These are phyloP conservation scores for Mastomys natalensis DNA, from an alignment of 2,113 vertebrate genomes.

Conservation along the genomic window DNA sequence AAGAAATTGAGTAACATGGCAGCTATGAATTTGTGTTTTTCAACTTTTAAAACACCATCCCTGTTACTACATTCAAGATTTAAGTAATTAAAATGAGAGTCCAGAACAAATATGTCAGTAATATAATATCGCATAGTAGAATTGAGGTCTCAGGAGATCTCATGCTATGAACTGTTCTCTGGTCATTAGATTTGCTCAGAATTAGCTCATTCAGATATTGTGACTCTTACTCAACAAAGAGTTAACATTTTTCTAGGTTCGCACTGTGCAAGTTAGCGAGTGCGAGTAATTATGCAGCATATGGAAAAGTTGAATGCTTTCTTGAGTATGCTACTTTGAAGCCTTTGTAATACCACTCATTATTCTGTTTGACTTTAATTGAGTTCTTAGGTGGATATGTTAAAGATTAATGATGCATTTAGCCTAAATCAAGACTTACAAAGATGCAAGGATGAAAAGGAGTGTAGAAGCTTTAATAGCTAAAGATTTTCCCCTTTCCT, in stretches of 20 bases:
- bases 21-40: not conserved
- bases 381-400: slow-evolving; percentile 66
- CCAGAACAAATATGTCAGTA: not conserved
- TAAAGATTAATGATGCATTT: slow-evolving; percentile 77
- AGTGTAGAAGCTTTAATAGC: slow-evolving; percentile 52
- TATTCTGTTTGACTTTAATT: slow-evolving; percentile 78
- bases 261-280: not conserved
- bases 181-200: not conserved
- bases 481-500: slow-evolving; percentile 69
- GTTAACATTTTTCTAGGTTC: slow-evolving; percentile 4
- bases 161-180: not conserved
- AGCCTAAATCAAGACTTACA: slow-evolving; percentile 77
- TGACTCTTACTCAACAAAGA: slow-evolving; percentile 3
- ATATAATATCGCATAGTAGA: not conserved
- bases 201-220: slow-evolving; percentile 26
- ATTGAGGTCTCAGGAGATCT: not conserved
- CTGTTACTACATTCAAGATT: not conserved
- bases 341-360: slow-evolving; percentile 46
- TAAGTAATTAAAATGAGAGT: not conserved
- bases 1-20: not conserved
- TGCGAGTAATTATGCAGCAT: not conserved
- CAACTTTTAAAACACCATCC: not conserved
- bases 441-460: slow-evolving; percentile 69
- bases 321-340: slow-evolving; percentile 62
- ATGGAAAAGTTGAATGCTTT: slow-evolving; percentile 57